These are phyloP conservation scores for Rhynchotus rufescens DNA, from an alignment of 2,797 vertebrate genomes.

Conservation along the genomic window DNA sequence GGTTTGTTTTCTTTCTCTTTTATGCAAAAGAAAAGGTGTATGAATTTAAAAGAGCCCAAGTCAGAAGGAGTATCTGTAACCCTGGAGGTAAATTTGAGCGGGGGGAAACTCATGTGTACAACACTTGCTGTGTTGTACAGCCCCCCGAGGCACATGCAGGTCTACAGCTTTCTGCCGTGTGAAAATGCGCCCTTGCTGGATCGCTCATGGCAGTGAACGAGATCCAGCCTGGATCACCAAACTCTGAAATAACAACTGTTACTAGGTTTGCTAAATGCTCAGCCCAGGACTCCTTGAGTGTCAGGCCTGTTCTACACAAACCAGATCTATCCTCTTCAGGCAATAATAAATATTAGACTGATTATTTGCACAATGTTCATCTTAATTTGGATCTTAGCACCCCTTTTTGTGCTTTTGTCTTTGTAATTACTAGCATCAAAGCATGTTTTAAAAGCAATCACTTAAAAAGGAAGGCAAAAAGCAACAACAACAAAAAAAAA, in stretches of 20 bases:
- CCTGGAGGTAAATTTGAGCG: neutral
- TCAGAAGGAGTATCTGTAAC: neutral
- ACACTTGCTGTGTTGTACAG: fast-evolving
- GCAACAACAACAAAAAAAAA: neutral
- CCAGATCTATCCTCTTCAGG: neutral
- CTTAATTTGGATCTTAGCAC: neutral
- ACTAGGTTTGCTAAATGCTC: neutral
- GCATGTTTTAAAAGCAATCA: slow-evolving; percentile 39
- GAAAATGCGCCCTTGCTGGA: neutral
- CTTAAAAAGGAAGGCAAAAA: neutral
- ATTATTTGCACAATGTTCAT: neutral
- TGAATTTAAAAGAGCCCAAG: neutral
- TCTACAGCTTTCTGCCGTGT: neutral
- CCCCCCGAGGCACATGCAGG: fast-evolving
- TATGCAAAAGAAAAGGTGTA: neutral
- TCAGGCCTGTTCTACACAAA: neutral
- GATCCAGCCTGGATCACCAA: no score
- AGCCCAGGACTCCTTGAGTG: neutral
- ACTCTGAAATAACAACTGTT: no score
- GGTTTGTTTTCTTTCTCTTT: slow-evolving; percentile 53
- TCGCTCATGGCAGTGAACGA: fast-evolving
- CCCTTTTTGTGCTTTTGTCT: neutral
- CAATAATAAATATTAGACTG: neutral
- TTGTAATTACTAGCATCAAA: slow-evolving; percentile 59
- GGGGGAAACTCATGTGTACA: neutral